Evolutionary conservation across 2,888 invertebrate species (phyloP), one percentile per base, ranked within the genome.

Genomic region (Aphodius sticticus): DNA sequence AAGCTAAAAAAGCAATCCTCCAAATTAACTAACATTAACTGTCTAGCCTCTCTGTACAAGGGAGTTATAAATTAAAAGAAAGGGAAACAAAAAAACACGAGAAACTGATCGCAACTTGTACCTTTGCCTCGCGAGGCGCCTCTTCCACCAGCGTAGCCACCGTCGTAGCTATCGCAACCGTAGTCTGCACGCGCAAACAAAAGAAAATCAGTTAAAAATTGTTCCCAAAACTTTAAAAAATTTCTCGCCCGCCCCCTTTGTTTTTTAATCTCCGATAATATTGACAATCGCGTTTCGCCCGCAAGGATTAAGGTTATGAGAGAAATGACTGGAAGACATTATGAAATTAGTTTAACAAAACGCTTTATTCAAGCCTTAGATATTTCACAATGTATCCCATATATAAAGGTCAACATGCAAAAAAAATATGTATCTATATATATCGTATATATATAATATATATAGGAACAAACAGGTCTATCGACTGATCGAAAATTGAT

Each of bases 91-190:
- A 53, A 53, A 53, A 53, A 53, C 53, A 53, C 53, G 53, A 53
- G 53, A 53, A 53, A 53, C 53, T 53, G 53, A 53, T 7, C 53
- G 53, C 53, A 53, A 53, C 53, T 77, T 77, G 92, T 96, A 96
- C 96, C 96, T 96, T 96, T 96, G 91, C 93, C 93, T 91, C 93
- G 95, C 92, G 95, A 93, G 92, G 95, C 95, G 91, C 95, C 92
- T 91, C 96, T 95, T 91, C 95, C 95, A 92, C 95, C 94, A 91
- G 91, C 92, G 91, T 95, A 95, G 92, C 96, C 95, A 92, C 95
- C 95, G 91, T 95, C 95, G 93, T 94, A 95, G 92, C 94, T 95
- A 93, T 95, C 95, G 93, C 94, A 94, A 93, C 95, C 94, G 92
- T 95, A 95, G 93, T 95, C 96, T 94, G 91, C 36, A 74, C 74